Evolutionary conservation across 2,113 vertebrate species (phyloP).

Genomic region (Megaceryle maxima): DNA sequence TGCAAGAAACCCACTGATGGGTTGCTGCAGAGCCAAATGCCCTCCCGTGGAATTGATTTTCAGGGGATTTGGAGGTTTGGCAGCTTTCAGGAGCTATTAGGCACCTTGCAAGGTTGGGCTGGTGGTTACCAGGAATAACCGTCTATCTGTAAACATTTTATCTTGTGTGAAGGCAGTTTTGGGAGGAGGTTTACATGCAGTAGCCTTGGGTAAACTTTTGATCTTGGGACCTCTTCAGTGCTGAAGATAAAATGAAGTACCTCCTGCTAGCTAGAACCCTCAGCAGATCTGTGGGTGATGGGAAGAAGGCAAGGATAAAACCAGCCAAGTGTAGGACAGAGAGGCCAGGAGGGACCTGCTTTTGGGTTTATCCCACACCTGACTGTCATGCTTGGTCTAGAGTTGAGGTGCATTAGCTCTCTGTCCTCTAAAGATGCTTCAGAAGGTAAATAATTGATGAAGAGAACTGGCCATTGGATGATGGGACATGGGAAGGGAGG

Average conservation of each 20-base stretch:
- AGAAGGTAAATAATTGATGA: neutral
- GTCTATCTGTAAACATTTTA: neutral
- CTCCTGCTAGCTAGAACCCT: rapidly evolving
- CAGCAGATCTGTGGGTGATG: neutral
- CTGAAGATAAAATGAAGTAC: neutral
- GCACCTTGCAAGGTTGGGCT: neutral
- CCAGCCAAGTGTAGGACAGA: neutral
- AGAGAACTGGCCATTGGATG: neutral
- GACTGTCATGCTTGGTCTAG: rapidly evolving
- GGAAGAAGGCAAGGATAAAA: neutral
- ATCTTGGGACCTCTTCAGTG: rapidly evolving
- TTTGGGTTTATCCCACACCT: neutral
- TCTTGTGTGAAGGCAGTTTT: neutral
- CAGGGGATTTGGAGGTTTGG: neutral
- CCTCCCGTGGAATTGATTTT: neutral
- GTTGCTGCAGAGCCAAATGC: rapidly evolving
- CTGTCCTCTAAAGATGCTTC: neutral
- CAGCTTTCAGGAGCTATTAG: neutral
- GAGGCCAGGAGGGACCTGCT: neutral
- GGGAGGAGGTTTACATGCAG: neutral
- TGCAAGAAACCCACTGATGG: neutral
- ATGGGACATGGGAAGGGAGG: neutral
- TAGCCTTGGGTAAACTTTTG: neutral
- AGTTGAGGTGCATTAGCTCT: neutral
- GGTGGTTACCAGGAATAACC: neutral